These are phyloP conservation scores for Lordiphosa andalusiaca DNA, from an alignment of 2,888 invertebrate genomes.

Conservation along the genomic window DNA sequence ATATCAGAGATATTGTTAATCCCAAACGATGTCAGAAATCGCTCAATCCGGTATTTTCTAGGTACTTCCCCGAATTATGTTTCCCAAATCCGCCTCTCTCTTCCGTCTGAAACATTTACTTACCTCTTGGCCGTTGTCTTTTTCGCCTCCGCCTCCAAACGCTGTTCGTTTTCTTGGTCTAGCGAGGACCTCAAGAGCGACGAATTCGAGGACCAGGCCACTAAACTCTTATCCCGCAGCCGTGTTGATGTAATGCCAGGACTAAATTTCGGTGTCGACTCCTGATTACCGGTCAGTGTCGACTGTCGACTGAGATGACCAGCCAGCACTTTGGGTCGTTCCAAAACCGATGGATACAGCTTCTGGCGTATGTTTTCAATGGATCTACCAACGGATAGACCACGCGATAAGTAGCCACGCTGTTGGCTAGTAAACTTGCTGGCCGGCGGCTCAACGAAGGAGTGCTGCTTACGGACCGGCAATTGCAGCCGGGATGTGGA, in stretches of 20 bases:
- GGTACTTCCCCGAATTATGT: no score
- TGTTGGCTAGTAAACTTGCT: constrained; percentile 51
- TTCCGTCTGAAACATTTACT: background rate
- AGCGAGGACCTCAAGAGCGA: constrained; percentile 53
- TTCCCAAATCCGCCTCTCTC: no score
- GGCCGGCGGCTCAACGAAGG: constrained; percentile 64
- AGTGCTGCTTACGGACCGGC: constrained; percentile 68
- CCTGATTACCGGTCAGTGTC: constrained; percentile 19
- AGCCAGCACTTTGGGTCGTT: no score
- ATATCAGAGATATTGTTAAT: no score
- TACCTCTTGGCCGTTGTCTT: constrained; percentile 32
- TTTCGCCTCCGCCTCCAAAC: constrained; percentile 25
- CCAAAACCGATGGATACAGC: constrained; percentile 36
- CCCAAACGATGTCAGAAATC: no score
- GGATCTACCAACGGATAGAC: constrained; percentile 72
- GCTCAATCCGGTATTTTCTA: no score
- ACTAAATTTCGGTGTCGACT: constrained; percentile 18
- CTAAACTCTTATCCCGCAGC: constrained; percentile 38
- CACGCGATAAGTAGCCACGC: constrained; percentile 63
- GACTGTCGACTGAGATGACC: constrained; percentile 30
- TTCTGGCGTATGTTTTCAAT: constrained; percentile 68
- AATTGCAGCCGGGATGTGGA: constrained; percentile 23
- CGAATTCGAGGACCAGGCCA: constrained; percentile 69
- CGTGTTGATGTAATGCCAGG: constrained; percentile 33
- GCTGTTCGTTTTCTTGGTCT: constrained; percentile 30